Conservation (phyloP, 2,797 vertebrate genomes). For the Todus mexicanus region DNA sequence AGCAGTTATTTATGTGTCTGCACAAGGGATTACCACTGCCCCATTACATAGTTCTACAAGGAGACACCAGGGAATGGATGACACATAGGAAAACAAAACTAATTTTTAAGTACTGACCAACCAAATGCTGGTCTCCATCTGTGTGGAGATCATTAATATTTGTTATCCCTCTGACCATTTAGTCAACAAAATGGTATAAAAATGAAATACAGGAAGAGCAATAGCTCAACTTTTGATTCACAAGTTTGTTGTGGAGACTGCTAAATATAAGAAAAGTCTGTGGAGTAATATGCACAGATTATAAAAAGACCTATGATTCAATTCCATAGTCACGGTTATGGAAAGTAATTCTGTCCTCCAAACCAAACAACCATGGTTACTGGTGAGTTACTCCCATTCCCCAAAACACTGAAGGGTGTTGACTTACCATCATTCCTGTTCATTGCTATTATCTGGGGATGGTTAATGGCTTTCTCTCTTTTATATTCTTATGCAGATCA, state of each 20-base stretch:
- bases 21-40: background rate
- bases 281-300: background rate
- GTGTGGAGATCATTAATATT: background rate
- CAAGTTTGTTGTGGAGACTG: background rate
- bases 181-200: background rate
- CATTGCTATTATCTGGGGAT: background rate
- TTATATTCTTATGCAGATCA: background rate
- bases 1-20: background rate
- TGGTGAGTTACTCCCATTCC: background rate
- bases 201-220: background rate
- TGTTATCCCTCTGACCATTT: background rate
- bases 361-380: background rate
- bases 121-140: background rate
- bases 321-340: background rate
- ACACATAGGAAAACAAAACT: background rate
- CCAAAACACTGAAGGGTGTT: background rate
- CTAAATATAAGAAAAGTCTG: background rate
- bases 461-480: background rate
- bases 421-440: background rate
- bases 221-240: background rate
- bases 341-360: background rate
- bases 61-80: background rate
- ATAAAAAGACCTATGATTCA: background rate
- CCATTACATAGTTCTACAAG: fast-evolving
- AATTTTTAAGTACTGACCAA: background rate